phyloP scores from a whole-genome alignment of 2,113 vertebrate genomes.

The Psilopogon haemacephalus region DNA sequence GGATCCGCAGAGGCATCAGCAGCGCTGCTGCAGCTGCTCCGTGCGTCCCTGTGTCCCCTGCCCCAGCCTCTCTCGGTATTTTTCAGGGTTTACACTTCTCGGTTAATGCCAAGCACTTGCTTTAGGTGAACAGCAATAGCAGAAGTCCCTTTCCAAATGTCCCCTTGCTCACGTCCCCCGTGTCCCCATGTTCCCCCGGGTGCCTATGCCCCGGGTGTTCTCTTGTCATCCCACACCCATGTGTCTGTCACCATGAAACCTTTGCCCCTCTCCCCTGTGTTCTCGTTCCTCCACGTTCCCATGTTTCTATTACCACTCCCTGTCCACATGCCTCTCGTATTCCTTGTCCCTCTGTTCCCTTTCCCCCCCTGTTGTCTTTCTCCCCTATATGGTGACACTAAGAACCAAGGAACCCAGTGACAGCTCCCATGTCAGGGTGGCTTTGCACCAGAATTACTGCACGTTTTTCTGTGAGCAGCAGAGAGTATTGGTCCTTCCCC shows the following conservation, averaged over 20 bases:
- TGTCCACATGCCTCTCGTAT: no score
- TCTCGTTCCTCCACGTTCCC: no score
- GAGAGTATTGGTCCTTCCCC: constrained; percentile 19
- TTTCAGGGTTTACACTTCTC: neutral
- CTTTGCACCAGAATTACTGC: constrained; percentile 32
- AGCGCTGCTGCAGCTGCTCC: neutral
- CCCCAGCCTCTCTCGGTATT: neutral
- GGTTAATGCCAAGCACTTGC: neutral
- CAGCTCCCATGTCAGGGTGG: neutral
- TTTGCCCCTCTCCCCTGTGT: neutral
- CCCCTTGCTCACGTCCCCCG: no score
- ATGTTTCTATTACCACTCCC: no score
- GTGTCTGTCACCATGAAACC: no score
- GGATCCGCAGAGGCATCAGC: neutral
- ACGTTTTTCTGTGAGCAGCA: neutral
- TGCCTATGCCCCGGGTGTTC: no score
- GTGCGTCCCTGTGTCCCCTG: accelerated
- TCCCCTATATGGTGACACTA: neutral
- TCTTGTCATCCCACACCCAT: no score
- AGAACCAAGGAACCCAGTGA: neutral
- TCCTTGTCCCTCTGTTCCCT: no score
- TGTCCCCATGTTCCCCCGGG: no score
- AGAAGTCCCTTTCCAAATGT: neutral
- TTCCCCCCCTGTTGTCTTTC: no score
- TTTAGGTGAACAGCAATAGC: neutral